phyloP scores from a whole-genome alignment of 1,140 invertebrate genomes.

The Drosophila sechellia region DNA sequence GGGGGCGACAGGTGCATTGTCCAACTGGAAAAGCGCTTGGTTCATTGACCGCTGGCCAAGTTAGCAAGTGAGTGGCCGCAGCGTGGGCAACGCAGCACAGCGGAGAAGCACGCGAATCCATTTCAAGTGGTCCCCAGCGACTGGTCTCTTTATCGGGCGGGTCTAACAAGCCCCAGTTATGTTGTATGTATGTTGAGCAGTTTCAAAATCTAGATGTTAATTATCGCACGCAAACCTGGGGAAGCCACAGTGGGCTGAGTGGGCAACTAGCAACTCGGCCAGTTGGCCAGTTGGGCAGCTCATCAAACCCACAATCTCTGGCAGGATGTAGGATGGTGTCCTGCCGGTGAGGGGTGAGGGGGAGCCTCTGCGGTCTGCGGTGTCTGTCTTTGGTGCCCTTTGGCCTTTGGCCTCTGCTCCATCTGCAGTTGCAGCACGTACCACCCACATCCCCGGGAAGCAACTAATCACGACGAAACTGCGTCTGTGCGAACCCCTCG shows the following conservation, averaged over 20 bases:
- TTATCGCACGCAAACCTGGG: slow-evolving; percentile 71
- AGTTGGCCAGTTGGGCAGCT: slow-evolving; percentile 15
- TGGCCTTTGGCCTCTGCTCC: slow-evolving; percentile 35
- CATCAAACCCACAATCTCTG: slow-evolving; percentile 25
- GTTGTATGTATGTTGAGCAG: slow-evolving; percentile 77
- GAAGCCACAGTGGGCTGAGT: background rate
- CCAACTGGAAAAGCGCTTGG: slow-evolving; percentile 42
- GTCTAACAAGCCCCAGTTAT: slow-evolving; percentile 69
- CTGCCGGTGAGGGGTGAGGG: background rate
- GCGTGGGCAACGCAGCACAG: slow-evolving; percentile 36
- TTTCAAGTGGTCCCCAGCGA: slow-evolving; percentile 47
- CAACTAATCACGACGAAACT: slow-evolving; percentile 21
- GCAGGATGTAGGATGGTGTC: slow-evolving; percentile 5
- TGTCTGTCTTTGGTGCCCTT: slow-evolving; percentile 36
- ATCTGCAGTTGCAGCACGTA: slow-evolving; percentile 75
- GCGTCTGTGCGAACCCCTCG: slow-evolving; percentile 2
- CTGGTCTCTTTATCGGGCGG: slow-evolving; percentile 65
- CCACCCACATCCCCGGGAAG: slow-evolving; percentile 27
- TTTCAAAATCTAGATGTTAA: slow-evolving; percentile 72
- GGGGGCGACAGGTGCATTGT: slow-evolving; percentile 11
- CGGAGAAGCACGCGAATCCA: slow-evolving; percentile 58
- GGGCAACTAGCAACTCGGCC: slow-evolving; percentile 14
- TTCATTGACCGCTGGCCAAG: slow-evolving; percentile 63
- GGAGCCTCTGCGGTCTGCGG: slow-evolving; percentile 22
- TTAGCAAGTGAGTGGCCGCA: slow-evolving; percentile 45